Evolutionary conservation across 2,888 invertebrate species (phyloP), one percentile per base, ranked within the genome.

Genomic region (Agriopis marginaria): DNA sequence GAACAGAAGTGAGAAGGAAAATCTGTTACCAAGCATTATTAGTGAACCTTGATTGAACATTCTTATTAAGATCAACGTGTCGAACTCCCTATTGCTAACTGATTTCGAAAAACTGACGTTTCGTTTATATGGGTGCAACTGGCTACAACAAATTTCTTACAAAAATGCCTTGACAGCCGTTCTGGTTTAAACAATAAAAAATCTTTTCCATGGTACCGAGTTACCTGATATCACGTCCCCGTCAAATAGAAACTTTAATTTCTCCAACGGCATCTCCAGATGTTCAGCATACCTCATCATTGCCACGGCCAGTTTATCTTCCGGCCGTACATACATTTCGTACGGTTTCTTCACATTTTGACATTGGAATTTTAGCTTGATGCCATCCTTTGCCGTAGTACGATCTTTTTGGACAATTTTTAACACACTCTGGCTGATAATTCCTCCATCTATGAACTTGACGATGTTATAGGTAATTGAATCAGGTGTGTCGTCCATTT

Each of bases 161-260:
- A 23, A 23, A 23, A 23, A 23, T 23, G 17, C 17, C 17, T 0
- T 23, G 17, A 23, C 17, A 23, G 17, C 17, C 17, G 17, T 23
- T 23, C 17, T 23, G 2, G 2, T 23, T 23, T 23, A 23, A 23
- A 23, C 17, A 23, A 23, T 1, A 23, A 23, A 23, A 2, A 23
- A 23, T 23, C 2, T 23, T 23, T 23, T 23, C 17, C 2, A 2
- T 23, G 17, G 0, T 23, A 23, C 17, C 17, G 2, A 23, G 64
- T 76, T 82, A 86, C 91, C 86, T 76, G 86, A 77, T 53, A 95
- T 77, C n/a, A 82, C 64, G 73, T 95, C 95, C 0, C 95, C 95
- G 80, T 95, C 95, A 81, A 95, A 95, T 70, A 88, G 86, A 78
- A 95, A 95, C 53, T 87, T 90, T 7, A 95, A 78, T 61, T 85